A percentile compares a stretch with the other conserved stretches of the same genome.
phyloP scores from a whole-genome alignment of 2,888 invertebrate genomes.

The Lasioglossum lativentre region DNA sequence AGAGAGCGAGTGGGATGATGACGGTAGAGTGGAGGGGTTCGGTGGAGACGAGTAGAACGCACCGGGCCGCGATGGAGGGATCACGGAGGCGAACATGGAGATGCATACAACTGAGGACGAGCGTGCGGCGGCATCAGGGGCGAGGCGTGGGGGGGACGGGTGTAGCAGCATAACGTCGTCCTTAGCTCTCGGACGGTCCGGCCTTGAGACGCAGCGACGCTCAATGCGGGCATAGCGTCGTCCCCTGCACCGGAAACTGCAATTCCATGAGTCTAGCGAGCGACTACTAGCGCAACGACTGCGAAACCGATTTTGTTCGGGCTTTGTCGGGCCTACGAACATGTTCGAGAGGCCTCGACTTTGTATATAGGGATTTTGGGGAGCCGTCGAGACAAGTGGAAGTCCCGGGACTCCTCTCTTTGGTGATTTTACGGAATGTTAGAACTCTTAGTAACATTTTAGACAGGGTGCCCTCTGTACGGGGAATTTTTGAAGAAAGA shows the following conservation, averaged over 20 bases:
- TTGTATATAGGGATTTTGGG: background rate
- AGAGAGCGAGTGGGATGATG: background rate
- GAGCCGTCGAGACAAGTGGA: background rate
- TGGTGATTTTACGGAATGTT: background rate
- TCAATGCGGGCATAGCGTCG: constrained; percentile 77
- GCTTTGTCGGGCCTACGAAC: background rate
- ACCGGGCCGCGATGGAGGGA: constrained; percentile 7
- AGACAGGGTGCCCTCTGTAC: too few relatives aligned
- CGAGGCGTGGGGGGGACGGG: constrained; percentile 17
- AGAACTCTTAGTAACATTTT: too few relatives aligned
- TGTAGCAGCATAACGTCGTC: constrained; percentile 69
- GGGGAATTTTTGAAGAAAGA: too few relatives aligned
- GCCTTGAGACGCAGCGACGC: constrained; percentile 84
- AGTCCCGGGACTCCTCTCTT: background rate
- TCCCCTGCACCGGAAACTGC: constrained; percentile 63
- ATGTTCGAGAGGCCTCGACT: background rate
- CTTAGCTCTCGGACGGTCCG: constrained; percentile 80
- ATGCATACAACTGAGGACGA: constrained; percentile 57
- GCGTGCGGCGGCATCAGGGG: constrained; percentile 24
- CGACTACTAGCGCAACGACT: background rate
- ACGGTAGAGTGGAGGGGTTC: background rate
- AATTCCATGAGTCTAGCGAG: constrained; percentile 33
- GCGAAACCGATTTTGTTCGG: background rate
- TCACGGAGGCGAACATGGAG: constrained; percentile 51
- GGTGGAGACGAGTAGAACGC: constrained; percentile 21